phyloP scores from a whole-genome alignment of 2,888 invertebrate genomes.

The Pyrrhosoma nymphula region DNA sequence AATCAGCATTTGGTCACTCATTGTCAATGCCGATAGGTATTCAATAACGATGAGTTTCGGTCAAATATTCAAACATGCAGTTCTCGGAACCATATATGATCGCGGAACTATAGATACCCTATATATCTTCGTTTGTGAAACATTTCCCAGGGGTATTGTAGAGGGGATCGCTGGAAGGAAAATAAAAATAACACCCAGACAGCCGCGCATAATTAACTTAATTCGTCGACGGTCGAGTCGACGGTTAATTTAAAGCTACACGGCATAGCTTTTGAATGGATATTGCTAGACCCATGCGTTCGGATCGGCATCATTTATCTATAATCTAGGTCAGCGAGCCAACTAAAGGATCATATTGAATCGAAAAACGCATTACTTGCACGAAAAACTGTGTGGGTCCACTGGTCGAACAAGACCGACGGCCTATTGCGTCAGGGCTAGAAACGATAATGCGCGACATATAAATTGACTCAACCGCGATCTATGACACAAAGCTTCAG shows the following conservation, averaged over 20 bases:
- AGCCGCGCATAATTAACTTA: neutral
- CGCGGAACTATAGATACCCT: no score
- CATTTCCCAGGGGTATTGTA: neutral
- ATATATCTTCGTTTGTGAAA: neutral
- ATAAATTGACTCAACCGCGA: neutral
- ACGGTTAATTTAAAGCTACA: neutral
- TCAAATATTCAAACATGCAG: neutral
- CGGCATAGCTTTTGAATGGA: neutral
- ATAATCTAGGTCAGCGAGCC: neutral
- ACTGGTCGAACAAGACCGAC: neutral
- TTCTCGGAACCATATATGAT: no score
- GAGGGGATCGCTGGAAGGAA: neutral
- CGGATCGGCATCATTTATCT: neutral
- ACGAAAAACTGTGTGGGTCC: neutral
- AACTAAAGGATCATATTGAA: neutral
- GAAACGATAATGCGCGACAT: neutral
- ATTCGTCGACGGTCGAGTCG: no score
- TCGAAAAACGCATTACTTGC: neutral
- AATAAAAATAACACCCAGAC: neutral
- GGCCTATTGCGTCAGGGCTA: neutral
- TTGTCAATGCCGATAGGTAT: no score
- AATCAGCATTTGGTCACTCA: no score
- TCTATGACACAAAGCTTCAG: neutral
- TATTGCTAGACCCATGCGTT: neutral
- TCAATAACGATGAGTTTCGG: no score